phyloP scores from a whole-genome alignment of 1,140 invertebrate species.

The Rhysida immarginata region DNA sequence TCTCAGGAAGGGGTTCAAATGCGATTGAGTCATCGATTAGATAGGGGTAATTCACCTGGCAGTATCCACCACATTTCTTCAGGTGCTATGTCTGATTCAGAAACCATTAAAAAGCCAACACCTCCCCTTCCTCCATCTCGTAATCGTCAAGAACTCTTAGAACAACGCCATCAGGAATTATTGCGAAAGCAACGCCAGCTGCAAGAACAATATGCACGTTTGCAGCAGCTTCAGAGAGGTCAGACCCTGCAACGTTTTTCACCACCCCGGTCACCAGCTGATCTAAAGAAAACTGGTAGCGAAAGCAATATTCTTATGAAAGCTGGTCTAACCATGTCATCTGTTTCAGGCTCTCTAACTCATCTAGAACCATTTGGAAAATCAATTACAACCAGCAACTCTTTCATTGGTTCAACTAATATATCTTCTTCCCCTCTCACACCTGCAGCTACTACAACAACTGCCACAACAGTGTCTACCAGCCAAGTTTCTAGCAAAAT shows the following conservation, averaged over 20 bases:
- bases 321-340: constrained; percentile 44
- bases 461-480: constrained; percentile 11
- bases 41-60: background rate
- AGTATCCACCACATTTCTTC: background rate
- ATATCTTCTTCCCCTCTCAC: constrained; percentile 14
- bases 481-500: constrained; percentile 46
- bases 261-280: constrained; percentile 40
- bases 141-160: constrained; percentile 53
- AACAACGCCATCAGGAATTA: constrained; percentile 69
- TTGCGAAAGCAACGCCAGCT: constrained; percentile 67
- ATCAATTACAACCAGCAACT: constrained; percentile 18
- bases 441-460: constrained; percentile 19
- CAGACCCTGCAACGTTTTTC: constrained; percentile 42
- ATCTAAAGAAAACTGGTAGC: constrained; percentile 70
- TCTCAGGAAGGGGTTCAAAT: constrained; percentile 44
- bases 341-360: constrained; percentile 44
- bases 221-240: constrained; percentile 67
- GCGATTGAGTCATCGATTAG: constrained; percentile 15
- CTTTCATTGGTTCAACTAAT: constrained; percentile 28
- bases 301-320: constrained; percentile 74
- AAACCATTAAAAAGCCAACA: constrained; percentile 21
- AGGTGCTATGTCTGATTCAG: constrained; percentile 2
- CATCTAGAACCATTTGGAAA: constrained; percentile 34
- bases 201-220: constrained; percentile 70
- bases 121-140: constrained; percentile 19